A percentile compares a stretch with the other conserved stretches of the same genome.
phyloP scores from a whole-genome alignment of 2,888 invertebrate genomes.

The Limenitis camilla region DNA sequence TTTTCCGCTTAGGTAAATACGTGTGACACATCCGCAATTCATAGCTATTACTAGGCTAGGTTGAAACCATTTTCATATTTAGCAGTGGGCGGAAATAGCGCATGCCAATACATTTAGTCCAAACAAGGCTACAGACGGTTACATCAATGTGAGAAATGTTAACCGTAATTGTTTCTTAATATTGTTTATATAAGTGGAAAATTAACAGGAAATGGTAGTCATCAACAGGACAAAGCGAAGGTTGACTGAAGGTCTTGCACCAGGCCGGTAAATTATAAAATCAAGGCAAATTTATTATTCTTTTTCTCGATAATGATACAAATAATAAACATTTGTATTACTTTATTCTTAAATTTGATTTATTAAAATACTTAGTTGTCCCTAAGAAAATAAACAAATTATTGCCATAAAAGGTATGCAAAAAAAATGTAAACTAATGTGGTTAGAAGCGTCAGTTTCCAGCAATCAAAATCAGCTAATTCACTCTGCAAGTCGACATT shows the following conservation, averaged over 20 bases:
- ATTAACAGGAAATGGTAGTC: not conserved
- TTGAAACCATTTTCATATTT: conserved; percentile 53
- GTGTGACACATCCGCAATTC: conserved; percentile 55
- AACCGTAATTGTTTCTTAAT: too few species aligned
- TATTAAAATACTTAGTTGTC: too few species aligned
- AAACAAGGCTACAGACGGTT: conserved; percentile 12
- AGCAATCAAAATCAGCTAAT: conserved; percentile 59
- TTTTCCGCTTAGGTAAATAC: conserved; percentile 54
- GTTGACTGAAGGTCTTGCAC: conserved; percentile 14
- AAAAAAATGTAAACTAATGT: too few species aligned
- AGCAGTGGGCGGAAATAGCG: conserved; percentile 28
- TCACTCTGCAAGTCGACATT: conserved; percentile 42
- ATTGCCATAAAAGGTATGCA: too few species aligned
- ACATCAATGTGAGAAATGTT: conserved; percentile 56
- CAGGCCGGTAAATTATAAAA: too few species aligned
- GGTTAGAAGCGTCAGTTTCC: too few species aligned
- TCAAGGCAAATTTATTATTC: too few species aligned
- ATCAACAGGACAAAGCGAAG: not conserved
- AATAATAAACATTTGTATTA: too few species aligned
- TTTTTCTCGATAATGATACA: too few species aligned
- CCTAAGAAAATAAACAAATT: too few species aligned
- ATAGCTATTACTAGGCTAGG: conserved; percentile 41
- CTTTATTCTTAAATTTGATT: too few species aligned
- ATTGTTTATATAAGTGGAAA: not conserved
- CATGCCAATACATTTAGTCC: conserved; percentile 18